Evolutionary conservation across 2,113 vertebrate genomes (phyloP).

Genomic region (Lamprotornis superbus): DNA sequence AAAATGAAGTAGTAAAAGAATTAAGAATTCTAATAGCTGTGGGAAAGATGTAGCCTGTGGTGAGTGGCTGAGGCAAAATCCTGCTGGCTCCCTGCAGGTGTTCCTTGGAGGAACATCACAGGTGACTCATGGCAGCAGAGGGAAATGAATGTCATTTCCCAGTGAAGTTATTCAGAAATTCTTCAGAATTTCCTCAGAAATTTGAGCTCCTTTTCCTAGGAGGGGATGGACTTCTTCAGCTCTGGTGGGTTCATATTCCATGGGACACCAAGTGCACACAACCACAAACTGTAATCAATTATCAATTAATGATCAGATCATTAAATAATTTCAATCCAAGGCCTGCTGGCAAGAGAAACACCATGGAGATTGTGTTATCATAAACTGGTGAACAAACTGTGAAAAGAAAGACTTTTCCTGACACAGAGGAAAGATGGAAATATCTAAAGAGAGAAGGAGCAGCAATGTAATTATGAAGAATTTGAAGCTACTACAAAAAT

Average conservation of each 20-base stretch:
- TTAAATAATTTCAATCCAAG: background rate
- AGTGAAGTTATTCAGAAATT: background rate
- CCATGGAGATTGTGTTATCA: background rate
- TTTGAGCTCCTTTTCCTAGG: background rate
- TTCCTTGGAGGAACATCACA: background rate
- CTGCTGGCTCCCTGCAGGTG: background rate
- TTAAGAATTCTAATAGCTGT: background rate
- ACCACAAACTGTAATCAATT: background rate
- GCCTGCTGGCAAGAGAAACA: background rate
- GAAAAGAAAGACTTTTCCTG: background rate
- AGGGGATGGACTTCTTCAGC: background rate
- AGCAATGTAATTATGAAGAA: background rate
- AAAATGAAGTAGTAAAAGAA: background rate
- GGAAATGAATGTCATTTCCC: background rate
- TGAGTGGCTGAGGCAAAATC: background rate
- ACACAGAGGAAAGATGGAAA: background rate
- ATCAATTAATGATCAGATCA: background rate
- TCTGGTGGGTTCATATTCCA: background rate
- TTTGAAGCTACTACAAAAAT: background rate
- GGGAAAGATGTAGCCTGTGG: background rate
- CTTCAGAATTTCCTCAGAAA: background rate
- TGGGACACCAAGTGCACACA: background rate
- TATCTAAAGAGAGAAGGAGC: background rate
- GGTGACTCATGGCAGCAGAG: background rate
- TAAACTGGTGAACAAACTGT: conserved; percentile 12